These are phyloP conservation scores for Caracal caracal DNA, from an alignment of 2,113 vertebrate genomes.

Conservation along the genomic window DNA sequence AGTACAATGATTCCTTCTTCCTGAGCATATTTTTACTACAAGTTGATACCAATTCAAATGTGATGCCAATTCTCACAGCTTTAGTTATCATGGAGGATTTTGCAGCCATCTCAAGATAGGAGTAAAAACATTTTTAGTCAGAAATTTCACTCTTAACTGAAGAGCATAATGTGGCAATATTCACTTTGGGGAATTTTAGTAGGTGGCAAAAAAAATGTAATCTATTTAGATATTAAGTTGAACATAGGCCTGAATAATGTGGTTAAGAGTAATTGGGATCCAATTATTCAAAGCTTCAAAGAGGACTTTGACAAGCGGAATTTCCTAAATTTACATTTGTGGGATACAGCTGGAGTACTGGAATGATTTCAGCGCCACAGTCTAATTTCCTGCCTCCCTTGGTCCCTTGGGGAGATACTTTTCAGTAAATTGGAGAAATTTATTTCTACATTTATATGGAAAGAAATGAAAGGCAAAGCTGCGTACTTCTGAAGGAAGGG, in stretches of 20 bases:
- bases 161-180: constrained; percentile 72
- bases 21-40: constrained; percentile 39
- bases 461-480: constrained; percentile 70
- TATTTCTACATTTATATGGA: constrained; percentile 75
- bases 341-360: constrained; percentile 61
- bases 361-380: constrained; percentile 74
- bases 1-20: constrained; percentile 44
- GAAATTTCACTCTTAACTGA: constrained; percentile 77
- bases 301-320: constrained; percentile 81
- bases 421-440: constrained; percentile 81
- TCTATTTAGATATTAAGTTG: constrained; percentile 80
- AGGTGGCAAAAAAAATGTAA: constrained; percentile 74
- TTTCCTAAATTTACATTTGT: constrained; percentile 82
- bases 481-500: constrained; percentile 58
- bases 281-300: constrained; percentile 78
- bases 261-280: constrained; percentile 82
- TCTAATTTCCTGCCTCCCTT: constrained; percentile 73
- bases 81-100: constrained; percentile 56
- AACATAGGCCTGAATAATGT: constrained; percentile 78
- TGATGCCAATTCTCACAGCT: constrained; percentile 64
- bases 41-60: constrained; percentile 56
- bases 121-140: constrained; percentile 77
- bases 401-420: constrained; percentile 70
- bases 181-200: constrained; percentile 79
- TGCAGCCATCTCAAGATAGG: constrained; percentile 65